Conservation (phyloP, 2,113 vertebrate species). For the Apus apus region DNA sequence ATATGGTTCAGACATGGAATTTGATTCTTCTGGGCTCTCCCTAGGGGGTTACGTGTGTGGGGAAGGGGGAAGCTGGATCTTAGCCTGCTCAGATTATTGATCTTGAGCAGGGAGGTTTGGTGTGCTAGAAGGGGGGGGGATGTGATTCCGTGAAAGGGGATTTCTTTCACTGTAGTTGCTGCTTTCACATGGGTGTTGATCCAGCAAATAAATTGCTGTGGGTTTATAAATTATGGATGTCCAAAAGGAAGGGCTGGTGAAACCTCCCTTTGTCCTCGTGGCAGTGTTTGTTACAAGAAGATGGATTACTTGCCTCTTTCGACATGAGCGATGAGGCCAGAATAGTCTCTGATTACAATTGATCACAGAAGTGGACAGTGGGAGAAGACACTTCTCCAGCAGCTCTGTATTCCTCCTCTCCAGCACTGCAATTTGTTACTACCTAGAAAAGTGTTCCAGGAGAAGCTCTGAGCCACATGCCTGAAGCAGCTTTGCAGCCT, state of each 20-base stretch:
- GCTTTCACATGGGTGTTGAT: not conserved
- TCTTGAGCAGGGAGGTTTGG: not conserved
- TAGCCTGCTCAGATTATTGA: slow-evolving; percentile 10
- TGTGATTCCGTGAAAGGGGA: not conserved
- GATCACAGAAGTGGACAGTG: not conserved
- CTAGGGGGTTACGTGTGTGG: not conserved
- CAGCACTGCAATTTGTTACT: not conserved
- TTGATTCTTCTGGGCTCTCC: not conserved
- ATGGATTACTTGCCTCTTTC: slow-evolving; percentile 4
- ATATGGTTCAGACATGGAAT: not conserved
- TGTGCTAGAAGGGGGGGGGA: not conserved
- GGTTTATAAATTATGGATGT: slow-evolving; percentile 9
- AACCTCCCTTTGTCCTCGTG: not conserved
- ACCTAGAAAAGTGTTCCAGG: fast-evolving
- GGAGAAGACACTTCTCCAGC: not conserved
- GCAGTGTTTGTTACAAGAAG: not conserved
- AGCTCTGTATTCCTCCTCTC: not conserved
- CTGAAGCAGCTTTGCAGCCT: not conserved
- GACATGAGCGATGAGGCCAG: not conserved
- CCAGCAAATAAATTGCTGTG: not conserved
- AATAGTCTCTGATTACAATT: not conserved
- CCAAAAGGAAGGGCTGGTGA: slow-evolving; percentile 25
- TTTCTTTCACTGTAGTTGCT: not conserved
- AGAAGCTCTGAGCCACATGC: not conserved
- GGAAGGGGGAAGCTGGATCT: not conserved